These are phyloP conservation scores for Netelia fuscicornis DNA, from an alignment of 2,888 invertebrate genomes.

Conservation along the genomic window DNA sequence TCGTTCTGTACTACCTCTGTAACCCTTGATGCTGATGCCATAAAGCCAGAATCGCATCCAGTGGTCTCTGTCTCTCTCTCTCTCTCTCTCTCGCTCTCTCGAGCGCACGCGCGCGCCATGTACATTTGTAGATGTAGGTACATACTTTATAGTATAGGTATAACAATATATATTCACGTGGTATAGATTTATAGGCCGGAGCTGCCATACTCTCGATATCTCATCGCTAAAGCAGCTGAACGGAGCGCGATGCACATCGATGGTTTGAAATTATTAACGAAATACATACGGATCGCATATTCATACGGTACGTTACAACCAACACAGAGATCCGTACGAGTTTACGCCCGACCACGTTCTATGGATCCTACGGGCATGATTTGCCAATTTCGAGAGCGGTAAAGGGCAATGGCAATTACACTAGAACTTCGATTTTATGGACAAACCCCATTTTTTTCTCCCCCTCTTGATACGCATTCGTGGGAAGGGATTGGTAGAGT, in stretches of 20 bases:
- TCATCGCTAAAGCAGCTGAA: constrained; percentile 46
- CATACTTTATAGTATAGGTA: constrained; percentile 16
- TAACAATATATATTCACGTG: constrained; percentile 51
- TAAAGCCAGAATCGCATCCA: constrained; percentile 41
- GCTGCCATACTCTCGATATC: constrained; percentile 45
- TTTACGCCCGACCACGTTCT: background rate
- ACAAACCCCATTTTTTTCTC: too few relatives aligned
- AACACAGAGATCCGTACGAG: background rate
- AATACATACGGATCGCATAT: constrained; percentile 43
- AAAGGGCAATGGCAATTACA: constrained; percentile 53
- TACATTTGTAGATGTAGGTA: constrained; percentile 12
- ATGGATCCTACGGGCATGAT: constrained; percentile 43
- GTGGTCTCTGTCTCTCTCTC: constrained; percentile 33
- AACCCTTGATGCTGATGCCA: constrained; percentile 43
- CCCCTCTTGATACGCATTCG: too few relatives aligned
- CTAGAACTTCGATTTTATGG: constrained; percentile 16
- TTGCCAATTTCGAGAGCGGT: background rate
- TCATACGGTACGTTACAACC: constrained; percentile 4
- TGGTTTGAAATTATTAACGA: constrained; percentile 57
- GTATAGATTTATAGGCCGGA: constrained; percentile 55
- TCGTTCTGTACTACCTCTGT: constrained; percentile 54
- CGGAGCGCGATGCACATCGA: constrained; percentile 19
- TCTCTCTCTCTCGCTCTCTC: constrained; percentile 19
- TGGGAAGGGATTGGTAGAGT: too few relatives aligned
- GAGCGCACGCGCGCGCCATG: background rate